These are phyloP conservation scores for Leptestheria dahalacensis DNA, from an alignment of 1,140 invertebrate genomes.

Conservation along the genomic window DNA sequence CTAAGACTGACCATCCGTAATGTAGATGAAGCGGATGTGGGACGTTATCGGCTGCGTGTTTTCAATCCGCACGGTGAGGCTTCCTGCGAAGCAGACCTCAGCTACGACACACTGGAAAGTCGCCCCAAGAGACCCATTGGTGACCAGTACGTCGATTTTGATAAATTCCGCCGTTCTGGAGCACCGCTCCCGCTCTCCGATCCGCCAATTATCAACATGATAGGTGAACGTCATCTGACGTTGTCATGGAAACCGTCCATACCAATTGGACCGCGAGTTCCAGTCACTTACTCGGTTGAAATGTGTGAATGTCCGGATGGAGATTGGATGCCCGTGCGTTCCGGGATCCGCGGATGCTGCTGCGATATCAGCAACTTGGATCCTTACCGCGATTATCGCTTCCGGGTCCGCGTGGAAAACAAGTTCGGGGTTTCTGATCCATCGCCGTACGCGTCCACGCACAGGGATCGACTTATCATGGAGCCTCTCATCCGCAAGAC, in stretches of 20 bases:
- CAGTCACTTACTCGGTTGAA: constrained; percentile 86
- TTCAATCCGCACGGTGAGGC: constrained; percentile 70
- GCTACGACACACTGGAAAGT: constrained; percentile 58
- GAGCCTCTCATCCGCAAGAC: constrained; percentile 62
- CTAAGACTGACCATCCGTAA: constrained; percentile 52
- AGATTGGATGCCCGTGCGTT: constrained; percentile 42
- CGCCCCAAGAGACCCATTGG: constrained; percentile 49
- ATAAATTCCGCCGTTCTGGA: constrained; percentile 63
- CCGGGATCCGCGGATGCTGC: constrained; percentile 57
- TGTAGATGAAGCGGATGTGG: constrained; percentile 56
- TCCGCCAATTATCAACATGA: constrained; percentile 69
- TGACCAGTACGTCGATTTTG: constrained; percentile 68
- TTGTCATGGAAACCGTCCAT: constrained; percentile 84
- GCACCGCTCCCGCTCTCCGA: constrained; percentile 68
- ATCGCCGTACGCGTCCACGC: constrained; percentile 64
- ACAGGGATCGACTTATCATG: constrained; percentile 55
- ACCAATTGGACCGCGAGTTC: constrained; percentile 54
- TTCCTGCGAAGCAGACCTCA: constrained; percentile 59
- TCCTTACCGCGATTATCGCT: constrained; percentile 78
- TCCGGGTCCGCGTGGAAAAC: constrained; percentile 85
- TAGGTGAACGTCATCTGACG: constrained; percentile 67
- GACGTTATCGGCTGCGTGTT: constrained; percentile 62
- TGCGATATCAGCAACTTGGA: constrained; percentile 69
- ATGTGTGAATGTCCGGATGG: constrained; percentile 72
- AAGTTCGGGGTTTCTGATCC: constrained; percentile 94